Percentiles rank a stretch among this genome's conserved stretches.
phyloP scores from a whole-genome alignment of 2,888 invertebrate species.

The Papilio elwesi region DNA sequence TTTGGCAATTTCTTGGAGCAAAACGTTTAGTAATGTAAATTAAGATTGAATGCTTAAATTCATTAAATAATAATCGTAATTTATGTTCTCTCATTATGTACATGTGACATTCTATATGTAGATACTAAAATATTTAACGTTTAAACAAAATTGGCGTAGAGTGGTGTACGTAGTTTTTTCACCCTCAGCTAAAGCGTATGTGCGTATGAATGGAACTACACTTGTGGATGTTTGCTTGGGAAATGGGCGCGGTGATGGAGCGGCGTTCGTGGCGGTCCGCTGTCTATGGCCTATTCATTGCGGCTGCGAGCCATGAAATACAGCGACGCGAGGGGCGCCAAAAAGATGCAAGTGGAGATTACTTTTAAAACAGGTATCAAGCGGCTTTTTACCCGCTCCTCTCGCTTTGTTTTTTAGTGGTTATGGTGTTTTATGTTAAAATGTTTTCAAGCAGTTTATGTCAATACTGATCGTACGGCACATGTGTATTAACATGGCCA shows the following conservation, averaged over 20 bases:
- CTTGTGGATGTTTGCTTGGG: conserved; percentile 69
- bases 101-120: no score
- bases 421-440: background rate
- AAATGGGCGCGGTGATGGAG: conserved; percentile 70
- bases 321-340: conserved; percentile 29
- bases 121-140: no score
- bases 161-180: conserved; percentile 19
- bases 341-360: conserved; percentile 42
- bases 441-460: background rate
- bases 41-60: no score
- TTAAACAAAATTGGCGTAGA: background rate
- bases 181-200: conserved; percentile 42
- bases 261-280: conserved; percentile 68
- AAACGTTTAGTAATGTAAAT: no score
- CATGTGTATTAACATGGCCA: no score
- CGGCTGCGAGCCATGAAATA: conserved; percentile 46
- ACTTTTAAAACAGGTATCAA: conserved; percentile 11
- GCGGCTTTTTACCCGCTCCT: background rate
- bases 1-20: no score
- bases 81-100: no score
- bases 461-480: background rate
- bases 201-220: conserved; percentile 50
- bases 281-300: conserved; percentile 60
- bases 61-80: no score
- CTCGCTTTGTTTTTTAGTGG: background rate